phyloP scores from a whole-genome alignment of 2,113 vertebrate species.

The Heterotis niloticus region DNA sequence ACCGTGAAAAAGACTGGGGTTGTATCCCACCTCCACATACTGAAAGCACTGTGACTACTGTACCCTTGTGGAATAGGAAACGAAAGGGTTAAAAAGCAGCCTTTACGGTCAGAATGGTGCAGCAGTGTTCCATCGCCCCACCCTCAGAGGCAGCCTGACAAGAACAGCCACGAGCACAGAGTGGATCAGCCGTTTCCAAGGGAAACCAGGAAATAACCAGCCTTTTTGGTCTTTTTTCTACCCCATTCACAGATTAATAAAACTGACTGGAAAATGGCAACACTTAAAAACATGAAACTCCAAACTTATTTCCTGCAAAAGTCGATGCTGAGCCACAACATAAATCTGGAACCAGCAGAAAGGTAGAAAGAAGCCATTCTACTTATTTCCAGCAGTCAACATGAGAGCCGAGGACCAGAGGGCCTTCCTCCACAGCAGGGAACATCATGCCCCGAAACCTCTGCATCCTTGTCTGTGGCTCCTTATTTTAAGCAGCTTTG shows the following conservation, averaged over 20 bases:
- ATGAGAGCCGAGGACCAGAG: no score
- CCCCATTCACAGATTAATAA: conserved; percentile 37
- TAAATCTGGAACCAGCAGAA: not conserved
- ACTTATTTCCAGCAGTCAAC: no score
- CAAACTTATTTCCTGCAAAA: conserved; percentile 18
- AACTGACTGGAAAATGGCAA: conserved; percentile 27
- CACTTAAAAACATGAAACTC: conserved; percentile 35
- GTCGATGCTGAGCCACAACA: not conserved
- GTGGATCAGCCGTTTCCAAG: conserved; percentile 32
- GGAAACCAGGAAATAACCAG: conserved; percentile 34
- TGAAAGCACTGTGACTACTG: not conserved
- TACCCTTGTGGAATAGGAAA: not conserved
- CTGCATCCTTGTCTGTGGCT: not conserved
- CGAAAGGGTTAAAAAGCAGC: not conserved
- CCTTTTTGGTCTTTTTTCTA: conserved; percentile 24
- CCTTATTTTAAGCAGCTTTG: not conserved
- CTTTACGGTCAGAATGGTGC: not conserved
- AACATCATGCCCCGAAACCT: not conserved
- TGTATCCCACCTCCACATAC: no score
- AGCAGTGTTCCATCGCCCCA: not conserved
- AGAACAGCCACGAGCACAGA: conserved; percentile 8
- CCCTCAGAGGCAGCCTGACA: not conserved
- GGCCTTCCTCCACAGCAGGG: no score
- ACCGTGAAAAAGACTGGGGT: not conserved
- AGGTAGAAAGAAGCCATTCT: not conserved